phyloP scores from a whole-genome alignment of 1,140 invertebrate genomes.

The Medauroidea extradentata region DNA sequence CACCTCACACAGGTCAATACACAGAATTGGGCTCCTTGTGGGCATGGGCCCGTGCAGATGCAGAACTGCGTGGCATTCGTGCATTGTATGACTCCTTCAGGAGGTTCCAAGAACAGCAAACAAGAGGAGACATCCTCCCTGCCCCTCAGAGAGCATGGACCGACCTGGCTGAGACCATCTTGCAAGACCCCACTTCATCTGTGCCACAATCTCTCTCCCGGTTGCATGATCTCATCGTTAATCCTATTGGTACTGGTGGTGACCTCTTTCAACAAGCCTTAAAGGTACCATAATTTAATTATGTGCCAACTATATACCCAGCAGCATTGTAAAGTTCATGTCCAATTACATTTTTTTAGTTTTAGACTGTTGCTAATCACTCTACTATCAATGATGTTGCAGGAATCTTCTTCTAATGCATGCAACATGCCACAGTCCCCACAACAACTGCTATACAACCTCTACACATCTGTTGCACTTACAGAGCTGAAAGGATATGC shows the following conservation, averaged over 20 bases:
- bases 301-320: no score
- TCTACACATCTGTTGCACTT: constrained; percentile 71
- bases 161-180: constrained; percentile 56
- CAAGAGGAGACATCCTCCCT: constrained; percentile 35
- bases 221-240: constrained; percentile 49
- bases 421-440: constrained; percentile 69
- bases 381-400: constrained; percentile 28
- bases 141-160: constrained; percentile 51
- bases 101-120: constrained; percentile 50
- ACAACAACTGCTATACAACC: constrained; percentile 73
- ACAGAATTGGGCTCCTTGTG: constrained; percentile 46
- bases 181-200: constrained; percentile 45
- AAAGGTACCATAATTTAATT: constrained; percentile 59
- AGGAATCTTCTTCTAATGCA: constrained; percentile 59
- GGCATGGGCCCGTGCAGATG: constrained; percentile 50
- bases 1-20: constrained; percentile 32
- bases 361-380: no score
- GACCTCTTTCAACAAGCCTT: constrained; percentile 56
- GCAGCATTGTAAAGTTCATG: no score
- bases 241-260: constrained; percentile 36
- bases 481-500: constrained; percentile 79
- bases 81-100: constrained; percentile 56
- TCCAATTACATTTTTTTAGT: no score
- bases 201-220: constrained; percentile 40
- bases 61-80: constrained; percentile 51